Evolutionary conservation across 2,797 vertebrate genomes (phyloP), one percentile per base, ranked within the genome.

Genomic region (Sebastes taczanowskii): DNA sequence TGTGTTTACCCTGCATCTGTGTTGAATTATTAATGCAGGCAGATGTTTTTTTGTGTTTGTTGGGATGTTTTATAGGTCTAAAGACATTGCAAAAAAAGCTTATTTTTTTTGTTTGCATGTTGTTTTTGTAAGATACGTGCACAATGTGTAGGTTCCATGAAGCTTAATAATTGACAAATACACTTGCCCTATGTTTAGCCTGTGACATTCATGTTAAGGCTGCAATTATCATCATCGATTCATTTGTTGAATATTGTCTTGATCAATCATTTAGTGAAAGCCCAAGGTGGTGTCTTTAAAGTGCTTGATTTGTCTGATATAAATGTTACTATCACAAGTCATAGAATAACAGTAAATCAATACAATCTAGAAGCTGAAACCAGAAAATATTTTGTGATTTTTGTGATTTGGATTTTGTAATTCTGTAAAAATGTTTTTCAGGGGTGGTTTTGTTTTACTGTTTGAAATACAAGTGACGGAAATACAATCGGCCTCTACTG

Each of bases 11-110:
- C 29, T 60, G 38, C 30, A 3, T 56, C 53, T 56, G 67, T 35
- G 52, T 25, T 11, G 7, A 16, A 55, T 18, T 69, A 56, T 23
- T 23, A 34, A 35, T 4, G 52, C 14, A 23, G 29, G 7, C n/a
- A 1, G 29, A 6, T 32, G 59, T 3, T 35, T 35, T 52, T 22
- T 35, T 34, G 20, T 74, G 30, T 27, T 29, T n/a, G 23, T 56
- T 14, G 60, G 6, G 34, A 63, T 32, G 8, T 63, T 22, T 29
- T 29, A 59, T 18, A 29, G 56, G 4, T 58, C 55, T 49, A 4
- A 49, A 49, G 18, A 49, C 0, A 49, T 49, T 20, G 46, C 0
- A 49, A 49, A 38, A 0, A 20, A 20, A 7, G 7, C 0, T 4
- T 2, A 0, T 1, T n/a, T 5, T 5, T 74, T 22, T 29, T 29